A percentile compares a stretch with the other conserved stretches of the same genome.
Conservation (phyloP, 2,113 vertebrate species). For the Pseudopipra pipra region DNA sequence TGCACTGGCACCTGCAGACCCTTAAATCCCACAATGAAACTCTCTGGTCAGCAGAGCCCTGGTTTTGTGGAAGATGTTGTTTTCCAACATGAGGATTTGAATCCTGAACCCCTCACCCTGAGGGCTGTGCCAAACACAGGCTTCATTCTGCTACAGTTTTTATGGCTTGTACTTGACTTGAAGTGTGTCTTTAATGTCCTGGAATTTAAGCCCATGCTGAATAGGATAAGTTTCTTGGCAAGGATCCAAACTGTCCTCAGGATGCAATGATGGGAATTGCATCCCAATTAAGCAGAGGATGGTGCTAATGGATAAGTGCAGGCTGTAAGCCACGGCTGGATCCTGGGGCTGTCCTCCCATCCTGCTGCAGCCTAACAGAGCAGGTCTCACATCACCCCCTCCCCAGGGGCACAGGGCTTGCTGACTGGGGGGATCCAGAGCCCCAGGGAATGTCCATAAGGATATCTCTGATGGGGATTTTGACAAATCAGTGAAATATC, state of each 20-base stretch:
- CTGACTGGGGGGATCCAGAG: neutral
- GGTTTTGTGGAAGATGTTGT: neutral
- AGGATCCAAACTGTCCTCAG: neutral
- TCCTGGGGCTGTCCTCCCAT: neutral
- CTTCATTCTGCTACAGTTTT: neutral
- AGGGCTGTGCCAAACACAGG: neutral
- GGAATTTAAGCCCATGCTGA: neutral
- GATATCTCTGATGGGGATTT: neutral
- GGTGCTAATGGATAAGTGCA: neutral
- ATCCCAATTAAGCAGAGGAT: neutral
- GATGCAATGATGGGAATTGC: neutral
- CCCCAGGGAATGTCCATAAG: neutral
- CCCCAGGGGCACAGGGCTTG: neutral
- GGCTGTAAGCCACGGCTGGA: neutral
- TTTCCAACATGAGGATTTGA: neutral
- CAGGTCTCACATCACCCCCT: neutral
- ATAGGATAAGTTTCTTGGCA: neutral
- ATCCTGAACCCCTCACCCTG: neutral
- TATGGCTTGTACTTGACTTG: neutral
- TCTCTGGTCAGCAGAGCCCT: neutral
- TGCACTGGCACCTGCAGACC: too few species aligned
- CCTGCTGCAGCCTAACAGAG: rapidly evolving
- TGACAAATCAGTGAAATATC: neutral
- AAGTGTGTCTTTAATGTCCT: neutral
- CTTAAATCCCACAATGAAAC: neutral